phyloP scores from a whole-genome alignment of 1,140 invertebrate genomes.

The Reticulitermes speratus region DNA sequence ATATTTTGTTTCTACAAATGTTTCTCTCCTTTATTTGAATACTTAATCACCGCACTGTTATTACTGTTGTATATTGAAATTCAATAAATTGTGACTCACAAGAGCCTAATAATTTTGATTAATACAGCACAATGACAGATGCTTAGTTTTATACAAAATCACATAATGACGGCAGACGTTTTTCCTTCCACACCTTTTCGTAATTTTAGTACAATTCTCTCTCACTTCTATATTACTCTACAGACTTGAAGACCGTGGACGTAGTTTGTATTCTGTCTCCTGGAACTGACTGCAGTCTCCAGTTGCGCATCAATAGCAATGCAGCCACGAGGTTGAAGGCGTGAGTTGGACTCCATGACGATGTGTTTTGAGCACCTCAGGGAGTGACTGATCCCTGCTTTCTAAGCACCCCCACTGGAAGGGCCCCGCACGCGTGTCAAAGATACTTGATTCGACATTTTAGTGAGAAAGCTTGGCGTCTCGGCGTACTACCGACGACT shows the following conservation, averaged over 20 bases:
- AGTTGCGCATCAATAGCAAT: not conserved
- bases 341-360: not conserved
- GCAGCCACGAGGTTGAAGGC: not conserved
- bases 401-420: not conserved
- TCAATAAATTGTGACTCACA: not conserved
- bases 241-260: not conserved
- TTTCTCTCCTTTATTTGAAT: not conserved
- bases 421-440: not conserved
- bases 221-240: not conserved
- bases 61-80: not conserved
- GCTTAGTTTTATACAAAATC: not conserved
- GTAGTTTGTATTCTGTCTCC: not conserved
- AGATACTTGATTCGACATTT: not conserved
- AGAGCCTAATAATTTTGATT: too few relatives aligned
- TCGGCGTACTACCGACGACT: not conserved
- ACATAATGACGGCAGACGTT: not conserved
- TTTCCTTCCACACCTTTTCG: not conserved
- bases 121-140: too few relatives aligned
- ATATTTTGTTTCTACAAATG: not conserved
- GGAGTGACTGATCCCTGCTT: not conserved
- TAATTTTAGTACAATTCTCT: not conserved
- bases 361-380: not conserved
- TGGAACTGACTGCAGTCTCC: not conserved
- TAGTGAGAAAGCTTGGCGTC: slow-evolving; percentile 3
- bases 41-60: not conserved